phyloP scores from a whole-genome alignment of 2,797 vertebrate species.

The Thaleichthys pacificus region DNA sequence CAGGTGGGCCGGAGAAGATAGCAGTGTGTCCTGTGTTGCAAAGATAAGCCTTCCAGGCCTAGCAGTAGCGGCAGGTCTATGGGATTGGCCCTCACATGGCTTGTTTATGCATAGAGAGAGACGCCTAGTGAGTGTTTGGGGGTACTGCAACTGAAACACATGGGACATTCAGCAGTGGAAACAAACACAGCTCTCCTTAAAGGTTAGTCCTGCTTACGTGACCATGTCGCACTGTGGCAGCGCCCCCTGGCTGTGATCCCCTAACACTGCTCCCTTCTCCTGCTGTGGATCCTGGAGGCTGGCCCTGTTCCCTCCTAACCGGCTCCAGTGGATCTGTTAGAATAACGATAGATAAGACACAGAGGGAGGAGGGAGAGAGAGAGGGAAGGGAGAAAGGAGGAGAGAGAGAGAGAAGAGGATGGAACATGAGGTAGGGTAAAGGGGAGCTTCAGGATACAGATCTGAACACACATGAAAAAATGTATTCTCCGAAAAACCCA shows the following conservation, averaged over 20 bases:
- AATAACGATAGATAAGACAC: conserved; percentile 6
- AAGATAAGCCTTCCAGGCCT: background rate
- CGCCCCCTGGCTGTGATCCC: conserved; percentile 36
- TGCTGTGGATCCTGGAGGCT: conserved; percentile 25
- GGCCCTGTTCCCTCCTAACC: conserved; percentile 50
- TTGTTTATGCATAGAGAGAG: conserved; percentile 2
- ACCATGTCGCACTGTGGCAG: conserved; percentile 32
- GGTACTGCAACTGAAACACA: conserved; percentile 34
- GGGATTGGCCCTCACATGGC: too few species aligned
- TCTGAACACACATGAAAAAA: background rate
- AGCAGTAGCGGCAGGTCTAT: background rate
- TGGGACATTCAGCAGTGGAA: background rate
- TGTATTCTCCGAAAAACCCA: background rate
- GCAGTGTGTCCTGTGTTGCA: background rate
- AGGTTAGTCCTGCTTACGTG: conserved; percentile 43
- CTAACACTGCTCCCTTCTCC: conserved; percentile 48
- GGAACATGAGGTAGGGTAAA: background rate
- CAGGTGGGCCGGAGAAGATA: background rate
- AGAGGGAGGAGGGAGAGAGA: background rate
- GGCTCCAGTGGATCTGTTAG: conserved; percentile 69
- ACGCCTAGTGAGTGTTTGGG: conserved; percentile 50
- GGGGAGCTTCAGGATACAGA: background rate
- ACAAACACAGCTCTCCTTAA: background rate
- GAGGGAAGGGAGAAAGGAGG: background rate
- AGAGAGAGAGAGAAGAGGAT: background rate